phyloP scores from a whole-genome alignment of 2,113 vertebrate genomes.

The Alouatta palliata region DNA sequence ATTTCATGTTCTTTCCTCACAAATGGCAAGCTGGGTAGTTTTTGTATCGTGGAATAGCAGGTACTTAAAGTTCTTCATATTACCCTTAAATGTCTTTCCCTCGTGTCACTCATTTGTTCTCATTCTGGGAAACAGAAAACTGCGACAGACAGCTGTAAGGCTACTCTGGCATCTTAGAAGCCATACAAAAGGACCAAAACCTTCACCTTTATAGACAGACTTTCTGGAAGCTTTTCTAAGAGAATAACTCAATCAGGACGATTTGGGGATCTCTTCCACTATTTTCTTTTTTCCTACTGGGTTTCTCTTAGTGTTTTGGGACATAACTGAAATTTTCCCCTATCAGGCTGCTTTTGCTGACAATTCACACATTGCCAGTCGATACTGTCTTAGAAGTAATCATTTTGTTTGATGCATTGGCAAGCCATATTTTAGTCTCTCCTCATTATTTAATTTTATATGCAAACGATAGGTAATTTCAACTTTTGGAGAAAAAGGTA shows the following conservation, averaged over 20 bases:
- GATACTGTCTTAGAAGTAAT: background rate
- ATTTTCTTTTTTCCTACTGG: background rate
- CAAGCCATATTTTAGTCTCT: background rate
- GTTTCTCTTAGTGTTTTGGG: background rate
- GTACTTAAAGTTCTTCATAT: background rate
- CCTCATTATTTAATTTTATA: conserved; percentile 15
- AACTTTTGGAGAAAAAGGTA: background rate
- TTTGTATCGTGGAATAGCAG: fast-evolving
- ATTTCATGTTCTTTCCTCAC: background rate
- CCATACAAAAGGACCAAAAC: background rate
- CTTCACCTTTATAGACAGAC: background rate
- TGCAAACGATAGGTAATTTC: background rate
- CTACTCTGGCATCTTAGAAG: background rate
- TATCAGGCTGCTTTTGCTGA: background rate
- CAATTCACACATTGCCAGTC: background rate
- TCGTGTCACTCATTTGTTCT: conserved; percentile 38
- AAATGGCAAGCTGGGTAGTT: background rate
- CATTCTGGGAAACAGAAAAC: conserved; percentile 47
- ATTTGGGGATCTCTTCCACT: background rate
- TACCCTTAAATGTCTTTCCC: conserved; percentile 5
- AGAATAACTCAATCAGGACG: background rate
- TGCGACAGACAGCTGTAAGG: background rate
- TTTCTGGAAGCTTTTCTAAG: background rate
- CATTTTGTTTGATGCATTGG: background rate
- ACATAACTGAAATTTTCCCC: background rate